phyloP scores from a whole-genome alignment of 1,140 invertebrate genomes.

The Pogonomyrmex californicus region DNA sequence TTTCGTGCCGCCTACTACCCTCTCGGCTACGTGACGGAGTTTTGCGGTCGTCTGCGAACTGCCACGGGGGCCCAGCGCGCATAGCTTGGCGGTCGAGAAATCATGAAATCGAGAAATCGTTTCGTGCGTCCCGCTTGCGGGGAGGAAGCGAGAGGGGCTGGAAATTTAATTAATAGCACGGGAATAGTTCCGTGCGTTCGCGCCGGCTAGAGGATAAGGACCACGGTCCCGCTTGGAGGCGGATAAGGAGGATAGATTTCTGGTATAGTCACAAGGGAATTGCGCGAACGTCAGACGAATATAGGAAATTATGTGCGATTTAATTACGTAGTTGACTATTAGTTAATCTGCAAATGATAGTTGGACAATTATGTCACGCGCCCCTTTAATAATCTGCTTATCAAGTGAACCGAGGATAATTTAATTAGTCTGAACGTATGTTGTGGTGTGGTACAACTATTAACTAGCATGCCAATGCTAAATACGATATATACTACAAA shows the following conservation, averaged over 20 bases:
- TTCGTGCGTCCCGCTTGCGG: constrained; percentile 26
- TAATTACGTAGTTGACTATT: constrained; percentile 27
- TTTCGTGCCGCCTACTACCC: constrained; percentile 48
- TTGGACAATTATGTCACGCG: constrained; percentile 23
- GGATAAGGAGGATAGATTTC: constrained; percentile 31
- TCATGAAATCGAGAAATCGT: constrained; percentile 61
- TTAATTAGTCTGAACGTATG: not conserved
- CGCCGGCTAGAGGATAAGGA: not conserved
- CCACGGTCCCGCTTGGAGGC: not conserved
- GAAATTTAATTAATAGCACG: constrained; percentile 69
- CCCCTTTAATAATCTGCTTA: not conserved
- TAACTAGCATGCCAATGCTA: not conserved
- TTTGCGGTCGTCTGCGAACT: constrained; percentile 59
- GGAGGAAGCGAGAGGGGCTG: not conserved
- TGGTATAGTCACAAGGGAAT: constrained; percentile 11
- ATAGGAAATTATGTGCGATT: constrained; percentile 27
- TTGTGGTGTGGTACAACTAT: not conserved
- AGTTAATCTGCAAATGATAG: constrained; percentile 42
- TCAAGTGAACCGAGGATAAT: constrained; percentile 23
- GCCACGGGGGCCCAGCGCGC: not conserved
- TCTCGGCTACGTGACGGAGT: constrained; percentile 35
- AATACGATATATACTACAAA: not conserved
- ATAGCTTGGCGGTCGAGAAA: constrained; percentile 41
- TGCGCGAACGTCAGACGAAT: not conserved
- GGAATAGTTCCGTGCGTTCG: constrained; percentile 44